Percentiles rank a stretch among this genome's conserved stretches.
Evolutionary conservation across 2,888 invertebrate species (phyloP).

Genomic region (Orthosia gothica): DNA sequence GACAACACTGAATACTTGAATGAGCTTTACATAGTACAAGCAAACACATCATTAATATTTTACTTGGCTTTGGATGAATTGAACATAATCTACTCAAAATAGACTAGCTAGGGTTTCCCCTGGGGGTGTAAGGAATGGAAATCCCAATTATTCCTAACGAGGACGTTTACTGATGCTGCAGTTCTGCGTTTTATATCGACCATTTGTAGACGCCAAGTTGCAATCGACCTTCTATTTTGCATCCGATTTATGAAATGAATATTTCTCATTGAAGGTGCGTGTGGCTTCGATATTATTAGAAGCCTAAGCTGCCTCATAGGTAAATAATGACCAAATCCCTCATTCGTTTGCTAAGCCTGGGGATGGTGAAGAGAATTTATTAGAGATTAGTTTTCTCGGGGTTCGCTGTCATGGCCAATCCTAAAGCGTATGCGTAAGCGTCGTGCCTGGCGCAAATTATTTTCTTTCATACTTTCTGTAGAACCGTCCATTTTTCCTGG

Average conservation of each 20-base stretch:
- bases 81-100: not conserved
- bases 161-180: constrained; percentile 25
- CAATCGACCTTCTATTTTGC: not conserved
- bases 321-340: not conserved
- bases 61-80: constrained; percentile 1
- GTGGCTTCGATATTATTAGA: not conserved
- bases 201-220: constrained; percentile 22
- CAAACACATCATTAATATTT: not conserved
- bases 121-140: constrained; percentile 21
- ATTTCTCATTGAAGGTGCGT: not conserved
- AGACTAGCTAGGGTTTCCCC: constrained; percentile 4
- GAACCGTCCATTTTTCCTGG: too few species aligned
- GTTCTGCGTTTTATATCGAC: constrained; percentile 32
- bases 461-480: too few species aligned
- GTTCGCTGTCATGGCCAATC: too few species aligned
- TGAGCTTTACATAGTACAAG: not conserved
- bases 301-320: not conserved
- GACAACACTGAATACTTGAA: too few species aligned
- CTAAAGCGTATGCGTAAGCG: too few species aligned
- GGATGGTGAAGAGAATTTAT: too few species aligned
- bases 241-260: constrained; percentile 5
- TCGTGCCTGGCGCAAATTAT: too few species aligned
- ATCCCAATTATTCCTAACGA: constrained; percentile 52
- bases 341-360: not conserved
- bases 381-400: too few species aligned